Percentiles rank a stretch among this genome's conserved stretches.
These are phyloP conservation scores for Xiphophorus maculatus DNA, from an alignment of 2,113 vertebrate species.

Conservation along the genomic window DNA sequence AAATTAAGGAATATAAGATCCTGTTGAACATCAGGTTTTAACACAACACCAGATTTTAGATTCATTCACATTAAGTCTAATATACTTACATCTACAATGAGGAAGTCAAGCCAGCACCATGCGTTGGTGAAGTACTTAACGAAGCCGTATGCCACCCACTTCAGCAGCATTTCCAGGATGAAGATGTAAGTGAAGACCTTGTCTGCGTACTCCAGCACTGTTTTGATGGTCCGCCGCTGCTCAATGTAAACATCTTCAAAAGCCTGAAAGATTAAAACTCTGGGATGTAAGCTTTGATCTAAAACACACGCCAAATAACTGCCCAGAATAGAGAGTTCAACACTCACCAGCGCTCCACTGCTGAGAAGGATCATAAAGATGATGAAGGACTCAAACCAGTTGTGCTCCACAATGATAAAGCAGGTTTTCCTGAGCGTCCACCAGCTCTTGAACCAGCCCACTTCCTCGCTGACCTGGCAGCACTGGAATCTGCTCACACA, in stretches of 20 bases:
- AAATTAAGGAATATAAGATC: not conserved
- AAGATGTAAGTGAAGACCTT: constrained; percentile 98
- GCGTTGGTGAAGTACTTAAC: constrained; percentile 98
- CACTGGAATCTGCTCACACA: constrained; percentile 93
- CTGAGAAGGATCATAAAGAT: constrained; percentile 99
- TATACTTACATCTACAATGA: constrained; percentile 95
- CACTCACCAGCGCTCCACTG: constrained; percentile 94
- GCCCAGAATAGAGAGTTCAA: not conserved
- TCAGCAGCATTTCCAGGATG: constrained; percentile 97
- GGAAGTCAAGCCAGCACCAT: constrained; percentile 99
- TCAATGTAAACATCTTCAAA: constrained; percentile 99
- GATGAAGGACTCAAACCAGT: constrained; percentile 99
- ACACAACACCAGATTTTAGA: not conserved
- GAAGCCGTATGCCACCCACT: constrained; percentile 98
- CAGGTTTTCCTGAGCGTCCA: constrained; percentile 97
- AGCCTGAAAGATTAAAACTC: constrained; percentile 77
- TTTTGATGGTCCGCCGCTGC: constrained; percentile 92
- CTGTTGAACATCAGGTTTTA: not conserved
- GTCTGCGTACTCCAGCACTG: constrained; percentile 94
- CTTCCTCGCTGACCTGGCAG: constrained; percentile 91
- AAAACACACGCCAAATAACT: not conserved
- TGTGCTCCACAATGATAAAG: constrained; percentile 97
- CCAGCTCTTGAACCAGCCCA: constrained; percentile 88
- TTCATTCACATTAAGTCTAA: not conserved
- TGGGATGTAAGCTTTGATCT: not conserved